Conservation (phyloP, 2,888 invertebrate genomes). For the Ophion obscuratus region DNA sequence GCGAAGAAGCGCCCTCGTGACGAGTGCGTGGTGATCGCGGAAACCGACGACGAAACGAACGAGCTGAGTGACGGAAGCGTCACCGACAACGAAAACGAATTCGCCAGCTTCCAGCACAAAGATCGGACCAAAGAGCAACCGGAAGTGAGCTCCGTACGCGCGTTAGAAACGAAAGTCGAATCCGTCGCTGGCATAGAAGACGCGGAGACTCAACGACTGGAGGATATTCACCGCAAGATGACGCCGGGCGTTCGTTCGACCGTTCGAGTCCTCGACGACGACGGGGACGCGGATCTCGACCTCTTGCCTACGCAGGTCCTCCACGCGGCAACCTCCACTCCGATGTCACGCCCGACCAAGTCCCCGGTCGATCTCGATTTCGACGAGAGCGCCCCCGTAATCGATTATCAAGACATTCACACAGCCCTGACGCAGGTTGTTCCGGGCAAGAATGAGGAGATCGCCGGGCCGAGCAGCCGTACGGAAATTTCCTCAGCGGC, state of each 20-base stretch:
- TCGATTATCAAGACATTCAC: slow-evolving; percentile 13
- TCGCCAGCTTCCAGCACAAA: neutral
- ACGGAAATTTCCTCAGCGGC: neutral
- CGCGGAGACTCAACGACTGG: slow-evolving; percentile 39
- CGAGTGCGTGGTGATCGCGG: slow-evolving; percentile 45
- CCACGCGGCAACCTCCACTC: slow-evolving; percentile 50
- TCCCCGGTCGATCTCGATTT: neutral
- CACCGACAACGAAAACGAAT: slow-evolving; percentile 37
- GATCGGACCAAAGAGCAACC: neutral
- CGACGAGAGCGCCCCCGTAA: slow-evolving; percentile 8
- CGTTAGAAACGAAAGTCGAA: neutral
- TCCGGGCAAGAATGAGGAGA: neutral
- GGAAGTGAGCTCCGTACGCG: too few relatives aligned
- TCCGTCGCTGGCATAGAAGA: slow-evolving; percentile 13
- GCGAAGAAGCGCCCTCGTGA: neutral
- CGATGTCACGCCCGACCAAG: neutral
- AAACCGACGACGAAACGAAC: slow-evolving; percentile 59
- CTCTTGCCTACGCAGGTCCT: slow-evolving; percentile 58
- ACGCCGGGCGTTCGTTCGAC: neutral
- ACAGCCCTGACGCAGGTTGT: slow-evolving; percentile 1
- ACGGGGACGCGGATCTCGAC: slow-evolving; percentile 42
- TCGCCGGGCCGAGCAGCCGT: neutral
- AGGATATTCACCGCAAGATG: neutral
- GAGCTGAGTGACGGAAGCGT: slow-evolving; percentile 49
- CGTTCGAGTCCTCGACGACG: neutral